A percentile compares a stretch with the other conserved stretches of the same genome.
Conservation (phyloP, 2,797 vertebrate genomes). For the Rhincodon typus region DNA sequence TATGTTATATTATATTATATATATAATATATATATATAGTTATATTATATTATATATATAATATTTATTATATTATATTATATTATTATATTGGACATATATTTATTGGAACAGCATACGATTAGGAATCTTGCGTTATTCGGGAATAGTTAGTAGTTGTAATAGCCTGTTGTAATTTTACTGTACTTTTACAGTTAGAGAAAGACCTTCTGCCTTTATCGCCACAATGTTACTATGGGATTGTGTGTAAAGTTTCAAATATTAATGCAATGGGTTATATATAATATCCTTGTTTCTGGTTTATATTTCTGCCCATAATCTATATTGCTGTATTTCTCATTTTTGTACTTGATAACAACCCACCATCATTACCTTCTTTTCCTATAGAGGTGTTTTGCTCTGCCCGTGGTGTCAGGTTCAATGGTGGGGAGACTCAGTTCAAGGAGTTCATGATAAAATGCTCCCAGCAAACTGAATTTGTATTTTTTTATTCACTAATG, state of each 20-base stretch:
- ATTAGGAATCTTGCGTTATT: no score
- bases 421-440: background rate
- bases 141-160: no score
- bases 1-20: no score
- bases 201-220: background rate
- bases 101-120: no score
- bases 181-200: background rate
- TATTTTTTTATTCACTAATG: background rate
- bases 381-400: background rate
- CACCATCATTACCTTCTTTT: background rate
- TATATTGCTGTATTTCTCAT: background rate
- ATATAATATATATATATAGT: no score
- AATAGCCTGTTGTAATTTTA: background rate
- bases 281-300: background rate
- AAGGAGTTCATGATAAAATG: background rate
- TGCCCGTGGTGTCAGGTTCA: background rate
- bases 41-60: no score
- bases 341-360: background rate
- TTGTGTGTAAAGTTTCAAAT: background rate
- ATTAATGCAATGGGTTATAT: background rate
- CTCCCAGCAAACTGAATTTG: background rate
- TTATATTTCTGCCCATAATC: background rate
- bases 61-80: no score
- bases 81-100: no score
- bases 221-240: background rate